Evolutionary conservation across 2,797 vertebrate genomes (phyloP), one percentile per base, ranked within the genome.

Genomic region (Ctenochaetus hawaiiensis): DNA sequence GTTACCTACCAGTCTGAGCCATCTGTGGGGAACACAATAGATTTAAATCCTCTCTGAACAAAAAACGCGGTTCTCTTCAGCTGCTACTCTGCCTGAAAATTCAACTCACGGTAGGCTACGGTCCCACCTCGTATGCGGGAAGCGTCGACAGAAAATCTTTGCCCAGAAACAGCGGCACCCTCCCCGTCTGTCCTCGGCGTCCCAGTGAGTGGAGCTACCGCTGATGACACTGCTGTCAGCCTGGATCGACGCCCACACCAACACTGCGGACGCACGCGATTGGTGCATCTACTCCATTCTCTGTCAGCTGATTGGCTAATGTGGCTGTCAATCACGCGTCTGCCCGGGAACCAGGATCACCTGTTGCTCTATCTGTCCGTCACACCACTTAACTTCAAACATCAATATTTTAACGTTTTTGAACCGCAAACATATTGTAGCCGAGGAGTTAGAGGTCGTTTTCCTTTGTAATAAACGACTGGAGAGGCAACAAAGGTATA

Each of bases 331-430:
- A 47, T 89, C 82, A 78, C 12, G 14, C 0, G 8, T 56, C 47
- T 47, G 70, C 74, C 88, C 84, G 77, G 84, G 88, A 86, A 80
- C 47, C 64, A 22, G 65, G 81, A 86, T 93, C 91, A 94, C 93
- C 91, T 94, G 93, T 94, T 94, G 87, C 91, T 86, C 53, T 1
- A 49, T 56, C 5, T 34, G 62, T 51, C 57, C 16, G 84, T 82
- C 74, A 45, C 75, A 76, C 57, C 34, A 64, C 75, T 39, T 77
- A 67, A 45, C 17, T 57, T 71, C 54, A 30, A 0, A n/a, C 56
- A n/a, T 68, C 5, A 60, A 49, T 49, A 18, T 30, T 58, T 23
- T 2, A 66, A 13, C 6, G 6, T 22, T 41, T 4, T 51, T 3
- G 11, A 61, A 1, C 65, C 9, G 8, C 13, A n/a, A 44, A 9